These are phyloP conservation scores for Agriopis marginaria DNA, from an alignment of 2,888 invertebrate species.

Conservation along the genomic window DNA sequence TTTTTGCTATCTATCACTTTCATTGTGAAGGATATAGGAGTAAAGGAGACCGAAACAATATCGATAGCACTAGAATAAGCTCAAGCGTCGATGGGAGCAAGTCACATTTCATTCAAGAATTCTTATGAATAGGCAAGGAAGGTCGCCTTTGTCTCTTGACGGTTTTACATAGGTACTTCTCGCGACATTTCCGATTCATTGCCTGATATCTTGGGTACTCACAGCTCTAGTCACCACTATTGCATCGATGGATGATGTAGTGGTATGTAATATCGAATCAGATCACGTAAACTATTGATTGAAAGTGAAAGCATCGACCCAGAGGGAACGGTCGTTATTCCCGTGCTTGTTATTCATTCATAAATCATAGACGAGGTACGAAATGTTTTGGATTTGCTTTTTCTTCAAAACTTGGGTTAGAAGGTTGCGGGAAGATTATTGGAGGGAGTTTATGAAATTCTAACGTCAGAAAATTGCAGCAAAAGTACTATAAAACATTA, in stretches of 20 bases:
- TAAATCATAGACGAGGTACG: constrained; percentile 36
- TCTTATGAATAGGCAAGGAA: constrained; percentile 60
- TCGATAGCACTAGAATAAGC: not conserved
- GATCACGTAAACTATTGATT: constrained; percentile 36
- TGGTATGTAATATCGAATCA: constrained; percentile 6
- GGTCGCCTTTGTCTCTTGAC: constrained; percentile 49
- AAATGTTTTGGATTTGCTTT: constrained; percentile 24
- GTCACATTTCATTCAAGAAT: constrained; percentile 51
- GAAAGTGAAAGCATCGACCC: constrained; percentile 45
- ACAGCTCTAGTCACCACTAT: constrained; percentile 19
- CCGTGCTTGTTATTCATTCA: constrained; percentile 42
- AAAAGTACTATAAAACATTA: no score
- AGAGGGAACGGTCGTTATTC: constrained; percentile 37
- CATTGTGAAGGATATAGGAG: no score
- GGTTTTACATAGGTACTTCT: constrained; percentile 35
- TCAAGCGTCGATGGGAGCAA: constrained; percentile 36
- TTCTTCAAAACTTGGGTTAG: not conserved
- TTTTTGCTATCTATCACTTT: not conserved
- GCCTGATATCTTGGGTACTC: constrained; percentile 21
- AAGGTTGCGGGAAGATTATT: no score
- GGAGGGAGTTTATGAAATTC: no score
- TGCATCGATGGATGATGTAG: constrained; percentile 36
- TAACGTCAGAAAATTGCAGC: no score
- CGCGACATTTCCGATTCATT: constrained; percentile 42
- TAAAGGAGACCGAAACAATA: not conserved